Evolutionary conservation across 2,797 vertebrate species (phyloP), one percentile per base, ranked within the genome.

Genomic region (Bradypodion ventrale): DNA sequence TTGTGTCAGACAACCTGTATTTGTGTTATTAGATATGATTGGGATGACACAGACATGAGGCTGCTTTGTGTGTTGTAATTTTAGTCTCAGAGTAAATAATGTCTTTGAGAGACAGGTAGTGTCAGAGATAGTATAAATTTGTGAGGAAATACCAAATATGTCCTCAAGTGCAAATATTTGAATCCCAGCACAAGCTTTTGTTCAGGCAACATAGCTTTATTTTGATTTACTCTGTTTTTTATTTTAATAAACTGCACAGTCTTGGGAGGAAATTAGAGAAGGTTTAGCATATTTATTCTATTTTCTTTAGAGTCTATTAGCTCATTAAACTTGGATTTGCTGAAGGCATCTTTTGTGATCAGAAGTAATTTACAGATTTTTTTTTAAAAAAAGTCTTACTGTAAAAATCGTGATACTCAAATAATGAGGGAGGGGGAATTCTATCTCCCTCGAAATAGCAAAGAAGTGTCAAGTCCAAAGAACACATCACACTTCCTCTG

Each of bases 271-370:
- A 88, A 88, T 83, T 77, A 40, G 0, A 78, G 32, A 49, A 75
- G 74, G 63, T 88, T 91, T 80, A 56, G 46, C 84, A 89, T 91
- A 91, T 82, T 88, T 88, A 90, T 88, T 89, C 44, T 87, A 75
- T 68, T 82, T 93, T 80, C 44, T 40, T 89, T 87, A 60, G 85
- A 83, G 4, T 91, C 83, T 82, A 65, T 62, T 81, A 85, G 29
- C 85, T 91, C 83, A 89, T 92, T 93, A 89, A 88, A 92, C 83
- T 84, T 68, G 66, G 73, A 90, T 91, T 92, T 91, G 88, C 85
- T 81, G 87, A 83, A 86, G 72, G 75, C 7, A 87, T 85, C 93
- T 88, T 85, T 94, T 88, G 79, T 89, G 82, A 87, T 72, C 52
- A 82, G 73, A 27, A 92, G 87, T 90, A 88, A 90, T 85, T 77